Conservation (phyloP, 2,888 invertebrate species). For the Cepaea hortensis region DNA sequence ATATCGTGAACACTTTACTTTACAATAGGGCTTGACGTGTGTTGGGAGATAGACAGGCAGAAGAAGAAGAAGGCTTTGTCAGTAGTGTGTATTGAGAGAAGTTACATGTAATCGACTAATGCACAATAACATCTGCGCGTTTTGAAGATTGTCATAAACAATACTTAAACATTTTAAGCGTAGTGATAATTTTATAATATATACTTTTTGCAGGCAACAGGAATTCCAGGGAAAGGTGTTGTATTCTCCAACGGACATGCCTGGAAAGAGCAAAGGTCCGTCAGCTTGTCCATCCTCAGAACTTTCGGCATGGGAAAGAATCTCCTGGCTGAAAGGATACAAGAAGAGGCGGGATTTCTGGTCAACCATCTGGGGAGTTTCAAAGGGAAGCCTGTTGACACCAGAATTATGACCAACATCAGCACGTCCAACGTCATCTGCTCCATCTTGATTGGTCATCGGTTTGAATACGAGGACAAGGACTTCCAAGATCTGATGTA, state of each 20-base stretch:
- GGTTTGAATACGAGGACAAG: not conserved
- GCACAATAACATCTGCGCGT: too few species aligned
- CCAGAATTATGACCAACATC: not conserved
- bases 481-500: not conserved
- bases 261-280: conserved; percentile 1
- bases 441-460: not conserved
- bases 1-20: too few species aligned
- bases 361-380: not conserved
- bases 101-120: too few species aligned
- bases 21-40: too few species aligned
- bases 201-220: not conserved
- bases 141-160: too few species aligned
- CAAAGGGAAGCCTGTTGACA: not conserved
- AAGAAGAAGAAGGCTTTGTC: too few species aligned
- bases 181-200: too few species aligned
- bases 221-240: not conserved
- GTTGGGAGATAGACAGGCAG: too few species aligned
- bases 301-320: not conserved
- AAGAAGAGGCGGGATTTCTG: not conserved
- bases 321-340: not conserved
- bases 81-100: too few species aligned
- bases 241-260: not conserved
- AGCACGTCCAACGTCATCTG: not conserved
- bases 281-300: not conserved
- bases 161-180: too few species aligned